A percentile compares a stretch with the other conserved stretches of the same genome.
phyloP scores from a whole-genome alignment of 2,113 vertebrate species.

The Petrocephalus zakoni region DNA sequence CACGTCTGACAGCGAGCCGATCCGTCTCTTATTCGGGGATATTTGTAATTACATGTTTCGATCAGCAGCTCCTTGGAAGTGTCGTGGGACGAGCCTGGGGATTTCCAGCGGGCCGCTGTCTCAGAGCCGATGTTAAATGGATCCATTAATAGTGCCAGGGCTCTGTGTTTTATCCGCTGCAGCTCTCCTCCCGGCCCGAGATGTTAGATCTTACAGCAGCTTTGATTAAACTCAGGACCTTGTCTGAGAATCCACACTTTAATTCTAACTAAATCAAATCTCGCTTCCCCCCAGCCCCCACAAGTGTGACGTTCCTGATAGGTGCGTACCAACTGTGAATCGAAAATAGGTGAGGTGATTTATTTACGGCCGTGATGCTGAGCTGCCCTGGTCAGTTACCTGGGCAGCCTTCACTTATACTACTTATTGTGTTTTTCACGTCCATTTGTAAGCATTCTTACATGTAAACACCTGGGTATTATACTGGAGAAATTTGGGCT shows the following conservation, averaged over 20 bases:
- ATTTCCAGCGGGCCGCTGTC: not conserved
- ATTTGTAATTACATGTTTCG: not conserved
- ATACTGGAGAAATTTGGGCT: not conserved
- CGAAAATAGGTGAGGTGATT: not conserved
- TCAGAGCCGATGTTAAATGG: not conserved
- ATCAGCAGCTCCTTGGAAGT: not conserved
- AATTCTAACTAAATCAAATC: conserved; percentile 1
- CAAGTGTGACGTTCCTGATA: not conserved
- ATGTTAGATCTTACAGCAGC: not conserved
- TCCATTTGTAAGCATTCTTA: not conserved
- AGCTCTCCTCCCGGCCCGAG: not conserved
- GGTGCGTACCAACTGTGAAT: not conserved
- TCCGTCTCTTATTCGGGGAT: not conserved
- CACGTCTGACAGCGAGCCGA: not conserved
- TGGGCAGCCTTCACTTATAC: not conserved
- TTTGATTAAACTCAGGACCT: not conserved
- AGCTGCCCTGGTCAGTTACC: not conserved
- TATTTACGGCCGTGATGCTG: not conserved
- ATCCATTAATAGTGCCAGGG: not conserved
- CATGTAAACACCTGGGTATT: not conserved
- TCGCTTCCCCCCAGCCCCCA: not conserved
- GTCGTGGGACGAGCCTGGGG: not conserved
- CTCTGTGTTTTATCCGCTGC: not conserved
- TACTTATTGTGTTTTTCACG: not conserved
- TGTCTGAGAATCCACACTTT: not conserved